Conservation (phyloP, 2,888 invertebrate genomes). For the Caenorhabditis sp. region DNA sequence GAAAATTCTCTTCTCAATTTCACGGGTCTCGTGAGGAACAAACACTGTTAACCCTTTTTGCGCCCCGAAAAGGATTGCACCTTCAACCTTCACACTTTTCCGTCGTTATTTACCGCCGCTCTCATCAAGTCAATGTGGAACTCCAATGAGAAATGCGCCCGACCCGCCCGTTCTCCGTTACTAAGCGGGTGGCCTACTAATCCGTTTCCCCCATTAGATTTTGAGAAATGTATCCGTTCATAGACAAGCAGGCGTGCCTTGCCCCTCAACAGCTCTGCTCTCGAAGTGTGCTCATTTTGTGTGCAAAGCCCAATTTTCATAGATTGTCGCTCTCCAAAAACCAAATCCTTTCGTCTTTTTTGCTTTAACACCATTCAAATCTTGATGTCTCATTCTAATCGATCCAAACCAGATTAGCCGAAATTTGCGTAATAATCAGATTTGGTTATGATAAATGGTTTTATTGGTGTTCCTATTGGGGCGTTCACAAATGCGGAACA, state of each 20-base stretch:
- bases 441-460: constrained; percentile 31
- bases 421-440: constrained; percentile 24
- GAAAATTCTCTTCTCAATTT: background rate
- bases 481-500: constrained; percentile 20
- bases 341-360: background rate
- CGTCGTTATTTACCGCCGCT: constrained; percentile 38
- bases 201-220: too few species aligned
- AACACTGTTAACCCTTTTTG: constrained; percentile 36
- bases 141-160: constrained; percentile 28
- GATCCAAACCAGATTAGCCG: constrained; percentile 20
- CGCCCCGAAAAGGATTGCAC: constrained; percentile 32
- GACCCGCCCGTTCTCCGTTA: too few species aligned
- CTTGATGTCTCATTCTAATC: background rate
- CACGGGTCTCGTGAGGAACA: constrained; percentile 20
- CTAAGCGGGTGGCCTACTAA: too few species aligned
- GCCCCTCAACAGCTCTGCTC: too few species aligned
- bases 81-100: constrained; percentile 45
- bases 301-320: too few species aligned
- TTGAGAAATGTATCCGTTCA: too few species aligned
- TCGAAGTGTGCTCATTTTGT: too few species aligned
- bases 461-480: constrained; percentile 30
- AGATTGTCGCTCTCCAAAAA: too few species aligned
- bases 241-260: too few species aligned
- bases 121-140: constrained; percentile 39
- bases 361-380: background rate